Base-by-base conservation (phyloP, 2,797 vertebrate species). In the Margarornis squamiger region DNA sequence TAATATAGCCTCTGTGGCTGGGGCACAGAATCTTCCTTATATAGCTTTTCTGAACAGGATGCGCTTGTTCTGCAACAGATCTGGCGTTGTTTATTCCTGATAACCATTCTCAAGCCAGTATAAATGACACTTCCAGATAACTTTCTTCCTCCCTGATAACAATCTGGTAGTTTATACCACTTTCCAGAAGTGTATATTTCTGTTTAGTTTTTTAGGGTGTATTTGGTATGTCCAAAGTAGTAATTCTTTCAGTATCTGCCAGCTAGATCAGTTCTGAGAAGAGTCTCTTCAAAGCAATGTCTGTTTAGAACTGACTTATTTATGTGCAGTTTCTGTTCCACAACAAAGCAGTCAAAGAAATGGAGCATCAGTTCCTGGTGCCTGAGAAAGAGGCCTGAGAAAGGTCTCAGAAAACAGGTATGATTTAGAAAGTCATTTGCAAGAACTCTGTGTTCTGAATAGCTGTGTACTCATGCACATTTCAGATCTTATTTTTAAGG, bases 81-180 rank as follows among this genome's bases (percentile, higher is more conserved):
- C 94, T 92, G 51, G 57, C 1, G 2, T 96, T 96, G 87, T 97
- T 96, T 88, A 80, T 94, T 92, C 67, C 95, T 5, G 41, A 93
- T 96, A 96, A 93, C 90, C 70, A 76, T 94, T 91, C 85, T 95
- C 83, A 84, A 86, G 76, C 70, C 94, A 82, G 82, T 93, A 93
- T 96, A 92, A 96, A 93, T 96, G 92, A 93, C 94, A 91, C 95
- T 94, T 96, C 82, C 90, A 94, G 95, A 93, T 94, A 97, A 94
- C 92, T 96, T 95, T 96, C 95, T 97, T 97, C 95, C 91, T 96
- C 86, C 48, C 77, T 88, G 94, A 96, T 97, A 96, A 88, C 88
- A 92, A 93, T 95, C 96, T 97, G 90, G 70, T 95, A 92, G 92
- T 94, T 96, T 93, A 94, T 93, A 92, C 88, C 67, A 43, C 78